Conservation (phyloP, 2,797 vertebrate genomes). For the Choloepus didactylus region DNA sequence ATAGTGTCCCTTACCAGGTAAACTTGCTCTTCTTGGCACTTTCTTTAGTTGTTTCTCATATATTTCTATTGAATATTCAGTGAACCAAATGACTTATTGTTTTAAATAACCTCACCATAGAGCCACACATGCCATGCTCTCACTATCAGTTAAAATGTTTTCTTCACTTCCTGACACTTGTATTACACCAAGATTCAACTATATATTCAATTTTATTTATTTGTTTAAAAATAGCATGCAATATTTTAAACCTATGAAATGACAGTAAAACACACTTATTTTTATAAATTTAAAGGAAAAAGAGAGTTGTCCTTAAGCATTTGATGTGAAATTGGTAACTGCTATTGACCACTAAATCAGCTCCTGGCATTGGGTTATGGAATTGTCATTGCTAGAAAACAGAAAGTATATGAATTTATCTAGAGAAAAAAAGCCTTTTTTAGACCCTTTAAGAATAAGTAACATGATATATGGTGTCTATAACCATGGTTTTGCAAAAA, state of each 20-base stretch:
- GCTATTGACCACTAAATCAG: slow-evolving; percentile 25
- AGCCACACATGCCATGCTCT: not conserved
- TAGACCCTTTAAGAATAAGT: slow-evolving; percentile 11
- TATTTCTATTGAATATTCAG: slow-evolving; percentile 49
- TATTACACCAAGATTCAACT: slow-evolving; percentile 2
- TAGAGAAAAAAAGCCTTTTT: not conserved
- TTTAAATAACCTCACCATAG: not conserved
- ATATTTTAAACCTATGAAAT: slow-evolving; percentile 23
- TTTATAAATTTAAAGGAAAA: slow-evolving; percentile 20
- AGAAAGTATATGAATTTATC: not conserved
- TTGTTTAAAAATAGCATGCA: slow-evolving; percentile 15
- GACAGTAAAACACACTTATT: not conserved
- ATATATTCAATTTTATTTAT: not conserved
- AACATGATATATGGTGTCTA: slow-evolving; percentile 1
- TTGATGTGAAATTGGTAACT: slow-evolving; percentile 47
- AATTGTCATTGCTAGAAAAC: slow-evolving; percentile 53
- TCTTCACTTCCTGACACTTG: not conserved
- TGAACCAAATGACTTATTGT: not conserved
- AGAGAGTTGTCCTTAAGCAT: slow-evolving; percentile 15
- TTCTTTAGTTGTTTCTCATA: not conserved
- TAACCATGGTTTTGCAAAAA: slow-evolving; percentile 33
- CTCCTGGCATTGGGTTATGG: slow-evolving; percentile 41
- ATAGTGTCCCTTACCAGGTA: not conserved
- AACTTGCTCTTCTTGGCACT: not conserved
- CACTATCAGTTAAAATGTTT: not conserved